Conservation (phyloP, 1,140 invertebrate genomes). For the Cotesia vestalis region DNA sequence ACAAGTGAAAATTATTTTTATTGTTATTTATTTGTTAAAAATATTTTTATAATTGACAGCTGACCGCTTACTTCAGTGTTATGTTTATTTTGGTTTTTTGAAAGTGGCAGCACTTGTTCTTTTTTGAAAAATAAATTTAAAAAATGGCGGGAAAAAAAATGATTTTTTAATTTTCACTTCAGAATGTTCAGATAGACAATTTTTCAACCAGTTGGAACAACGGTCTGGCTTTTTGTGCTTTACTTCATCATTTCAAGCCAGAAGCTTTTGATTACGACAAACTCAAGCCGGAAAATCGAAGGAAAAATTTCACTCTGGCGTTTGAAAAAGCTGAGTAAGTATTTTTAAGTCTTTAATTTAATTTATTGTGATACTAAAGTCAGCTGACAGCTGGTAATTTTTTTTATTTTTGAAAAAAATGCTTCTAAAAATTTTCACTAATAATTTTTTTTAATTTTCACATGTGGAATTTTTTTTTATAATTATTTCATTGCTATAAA, state of each 20-base stretch:
- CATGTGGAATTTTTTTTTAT: too few relatives aligned
- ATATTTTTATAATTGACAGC: too few relatives aligned
- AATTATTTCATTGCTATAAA: too few relatives aligned
- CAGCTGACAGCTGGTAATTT: too few relatives aligned
- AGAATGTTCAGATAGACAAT: slow-evolving; percentile 96
- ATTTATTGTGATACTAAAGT: background rate
- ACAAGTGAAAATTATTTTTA: too few relatives aligned
- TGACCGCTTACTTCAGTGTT: too few relatives aligned
- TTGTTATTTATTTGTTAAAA: too few relatives aligned
- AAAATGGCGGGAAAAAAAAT: background rate
- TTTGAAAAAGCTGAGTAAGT: slow-evolving; percentile 96
- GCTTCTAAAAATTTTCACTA: too few relatives aligned
- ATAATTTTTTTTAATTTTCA: too few relatives aligned
- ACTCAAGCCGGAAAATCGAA: slow-evolving; percentile 86
- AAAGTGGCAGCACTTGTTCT: too few relatives aligned
- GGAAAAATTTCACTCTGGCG: slow-evolving; percentile 95
- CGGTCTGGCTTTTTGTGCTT: slow-evolving; percentile 95
- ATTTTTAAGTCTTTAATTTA: background rate
- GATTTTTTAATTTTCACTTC: slow-evolving; percentile 42
- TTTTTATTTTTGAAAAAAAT: too few relatives aligned
- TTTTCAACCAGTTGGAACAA: slow-evolving; percentile 97
- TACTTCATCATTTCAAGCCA: slow-evolving; percentile 95
- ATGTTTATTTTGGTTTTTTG: too few relatives aligned
- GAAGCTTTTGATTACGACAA: slow-evolving; percentile 93
- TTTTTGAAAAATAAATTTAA: background rate